A percentile compares a stretch with the other conserved stretches of the same genome.
Evolutionary conservation across 2,113 vertebrate genomes (phyloP).

Genomic region (Lutjanus erythropterus): DNA sequence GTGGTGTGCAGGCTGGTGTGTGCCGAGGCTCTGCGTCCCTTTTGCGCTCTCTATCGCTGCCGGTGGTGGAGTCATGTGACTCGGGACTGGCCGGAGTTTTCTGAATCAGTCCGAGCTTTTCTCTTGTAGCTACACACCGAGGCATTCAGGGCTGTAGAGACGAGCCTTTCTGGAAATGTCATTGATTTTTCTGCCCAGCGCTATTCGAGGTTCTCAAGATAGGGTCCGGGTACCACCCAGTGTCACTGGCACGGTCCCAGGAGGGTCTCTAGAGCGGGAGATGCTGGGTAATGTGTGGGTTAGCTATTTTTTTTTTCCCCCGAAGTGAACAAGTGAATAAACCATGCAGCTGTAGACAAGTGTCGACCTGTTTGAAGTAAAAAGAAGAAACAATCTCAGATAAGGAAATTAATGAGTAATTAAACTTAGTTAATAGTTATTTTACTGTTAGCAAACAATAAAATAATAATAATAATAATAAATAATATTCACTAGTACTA

Average conservation of each 20-base stretch:
- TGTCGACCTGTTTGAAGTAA: not conserved
- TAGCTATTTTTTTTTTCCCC: too few species aligned
- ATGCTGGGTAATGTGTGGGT: too few species aligned
- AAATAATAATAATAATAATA: too few species aligned
- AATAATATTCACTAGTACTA: too few species aligned
- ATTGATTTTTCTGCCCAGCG: slow-evolving; percentile 29
- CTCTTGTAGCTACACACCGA: slow-evolving; percentile 4
- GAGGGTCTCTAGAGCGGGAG: not conserved
- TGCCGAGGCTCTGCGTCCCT: slow-evolving; percentile 80
- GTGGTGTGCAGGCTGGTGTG: slow-evolving; percentile 88
- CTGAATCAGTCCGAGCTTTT: slow-evolving; percentile 52
- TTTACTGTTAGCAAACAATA: too few species aligned
- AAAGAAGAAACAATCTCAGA: too few species aligned
- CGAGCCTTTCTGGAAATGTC: slow-evolving; percentile 10
- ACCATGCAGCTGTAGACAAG: not conserved
- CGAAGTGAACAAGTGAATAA: not conserved
- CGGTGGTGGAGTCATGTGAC: slow-evolving; percentile 91
- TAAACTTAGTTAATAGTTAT: too few species aligned
- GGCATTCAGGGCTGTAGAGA: slow-evolving; percentile 14
- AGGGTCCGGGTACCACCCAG: not conserved
- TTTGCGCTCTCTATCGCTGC: slow-evolving; percentile 87
- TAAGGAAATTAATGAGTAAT: too few species aligned
- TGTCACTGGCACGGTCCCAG: not conserved
- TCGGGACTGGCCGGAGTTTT: slow-evolving; percentile 83
- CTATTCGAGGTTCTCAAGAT: slow-evolving; percentile 23